Evolutionary conservation across 2,113 vertebrate genomes (phyloP).

Genomic region (Paratilapia polleni): DNA sequence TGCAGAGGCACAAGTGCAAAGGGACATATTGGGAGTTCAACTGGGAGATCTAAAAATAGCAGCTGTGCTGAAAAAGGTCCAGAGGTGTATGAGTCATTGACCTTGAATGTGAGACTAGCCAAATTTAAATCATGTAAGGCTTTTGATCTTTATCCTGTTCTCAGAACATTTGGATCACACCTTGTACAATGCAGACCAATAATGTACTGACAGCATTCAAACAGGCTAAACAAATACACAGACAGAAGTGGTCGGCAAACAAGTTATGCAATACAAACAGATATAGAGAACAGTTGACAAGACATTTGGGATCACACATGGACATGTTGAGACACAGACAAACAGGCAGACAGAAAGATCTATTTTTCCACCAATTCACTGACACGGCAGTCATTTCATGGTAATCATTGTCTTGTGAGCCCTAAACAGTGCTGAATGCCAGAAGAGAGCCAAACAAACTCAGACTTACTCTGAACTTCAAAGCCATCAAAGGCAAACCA

Average conservation of each 20-base stretch:
- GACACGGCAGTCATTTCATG: conserved; percentile 65
- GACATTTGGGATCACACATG: conserved; percentile 54
- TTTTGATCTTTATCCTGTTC: neutral
- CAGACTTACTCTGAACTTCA: conserved; percentile 61
- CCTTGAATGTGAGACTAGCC: neutral
- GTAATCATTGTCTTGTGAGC: conserved; percentile 58
- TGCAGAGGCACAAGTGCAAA: neutral
- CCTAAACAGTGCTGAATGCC: conserved; percentile 62
- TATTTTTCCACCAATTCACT: conserved; percentile 56
- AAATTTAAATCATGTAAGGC: neutral
- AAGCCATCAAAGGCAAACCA: conserved; percentile 56
- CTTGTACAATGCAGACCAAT: conserved; percentile 22
- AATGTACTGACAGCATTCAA: conserved; percentile 43
- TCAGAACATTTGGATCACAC: conserved; percentile 12
- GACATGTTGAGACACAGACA: conserved; percentile 41
- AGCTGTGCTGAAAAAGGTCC: neutral
- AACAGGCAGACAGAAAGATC: conserved; percentile 47
- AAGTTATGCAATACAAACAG: conserved; percentile 53
- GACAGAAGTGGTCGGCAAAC: conserved; percentile 38
- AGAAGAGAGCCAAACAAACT: conserved; percentile 69
- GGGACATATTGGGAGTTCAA: neutral
- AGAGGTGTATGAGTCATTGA: neutral
- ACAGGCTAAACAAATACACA: conserved; percentile 45
- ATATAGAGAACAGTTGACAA: conserved; percentile 39
- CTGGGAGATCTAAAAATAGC: conserved; percentile 2